Conservation (phyloP, 2,797 vertebrate species). For the Sebastiscus albofasciatus region DNA sequence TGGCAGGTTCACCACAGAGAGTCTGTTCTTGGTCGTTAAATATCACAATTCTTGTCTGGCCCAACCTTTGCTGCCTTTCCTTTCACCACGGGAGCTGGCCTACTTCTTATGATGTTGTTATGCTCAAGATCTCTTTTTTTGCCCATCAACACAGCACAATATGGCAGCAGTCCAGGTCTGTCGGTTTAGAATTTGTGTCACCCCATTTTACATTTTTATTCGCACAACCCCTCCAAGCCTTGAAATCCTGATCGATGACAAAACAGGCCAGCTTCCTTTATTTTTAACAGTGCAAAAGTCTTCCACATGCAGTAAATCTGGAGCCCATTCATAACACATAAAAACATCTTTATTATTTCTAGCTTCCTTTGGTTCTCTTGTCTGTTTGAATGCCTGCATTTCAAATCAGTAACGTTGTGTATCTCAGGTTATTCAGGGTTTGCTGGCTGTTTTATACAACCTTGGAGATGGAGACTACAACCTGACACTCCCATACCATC, state of each 20-base stretch:
- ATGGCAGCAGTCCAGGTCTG: conserved; percentile 33
- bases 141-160: conserved; percentile 20
- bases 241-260: conserved; percentile 26
- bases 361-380: background rate
- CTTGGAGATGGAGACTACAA: conserved; percentile 89
- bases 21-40: conserved; percentile 23
- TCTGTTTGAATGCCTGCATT: conserved; percentile 1
- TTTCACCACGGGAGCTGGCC: conserved; percentile 42
- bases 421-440: conserved; percentile 82
- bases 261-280: conserved; percentile 3
- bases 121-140: conserved; percentile 52
- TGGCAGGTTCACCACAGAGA: conserved; percentile 26
- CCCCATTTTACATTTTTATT: conserved; percentile 24
- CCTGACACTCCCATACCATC: conserved; percentile 83
- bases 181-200: conserved; percentile 38
- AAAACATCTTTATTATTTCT: background rate
- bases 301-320: background rate
- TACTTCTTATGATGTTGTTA: conserved; percentile 54
- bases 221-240: background rate
- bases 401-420: background rate
- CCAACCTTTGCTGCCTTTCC: conserved; percentile 31
- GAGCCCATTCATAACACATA: background rate
- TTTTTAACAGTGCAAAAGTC: background rate
- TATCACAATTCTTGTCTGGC: conserved; percentile 22
- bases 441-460: conserved; percentile 88